Evolutionary conservation across 2,113 vertebrate genomes (phyloP).

Genomic region (Psammodynastes pulverulentus): DNA sequence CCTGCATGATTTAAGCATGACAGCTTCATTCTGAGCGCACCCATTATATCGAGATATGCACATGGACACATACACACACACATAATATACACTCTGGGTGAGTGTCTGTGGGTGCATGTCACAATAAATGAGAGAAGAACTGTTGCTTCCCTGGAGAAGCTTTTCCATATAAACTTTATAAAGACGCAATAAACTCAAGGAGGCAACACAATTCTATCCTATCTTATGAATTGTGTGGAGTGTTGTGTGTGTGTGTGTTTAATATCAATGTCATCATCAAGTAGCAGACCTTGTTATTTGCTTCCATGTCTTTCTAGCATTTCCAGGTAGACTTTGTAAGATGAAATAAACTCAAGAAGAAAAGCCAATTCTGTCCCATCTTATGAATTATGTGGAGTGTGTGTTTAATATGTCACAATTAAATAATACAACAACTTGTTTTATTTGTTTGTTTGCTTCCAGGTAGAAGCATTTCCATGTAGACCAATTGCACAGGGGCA

Average conservation of each 20-base stretch:
- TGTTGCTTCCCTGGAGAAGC: not conserved
- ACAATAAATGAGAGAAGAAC: not conserved
- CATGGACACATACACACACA: not conserved
- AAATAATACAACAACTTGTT: not conserved
- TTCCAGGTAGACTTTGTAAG: not conserved
- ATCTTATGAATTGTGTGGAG: not conserved
- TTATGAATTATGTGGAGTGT: not conserved
- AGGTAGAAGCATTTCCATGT: not conserved
- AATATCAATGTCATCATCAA: not conserved
- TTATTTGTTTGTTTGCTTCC: not conserved
- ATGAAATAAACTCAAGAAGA: not conserved
- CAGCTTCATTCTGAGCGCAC: slow-evolving; percentile 26
- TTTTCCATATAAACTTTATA: not conserved
- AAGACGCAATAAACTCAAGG: not conserved
- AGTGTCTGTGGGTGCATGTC: not conserved
- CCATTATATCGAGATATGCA: not conserved
- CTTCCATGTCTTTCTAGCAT: not conserved
- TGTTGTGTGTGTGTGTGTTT: not conserved
- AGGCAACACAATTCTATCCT: not conserved
- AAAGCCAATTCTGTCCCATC: not conserved
- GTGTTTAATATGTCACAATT: not conserved
- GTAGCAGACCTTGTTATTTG: not conserved
- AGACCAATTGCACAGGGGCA: too few species aligned
- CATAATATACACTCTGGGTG: not conserved
- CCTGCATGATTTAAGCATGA: slow-evolving; percentile 17